Conservation (phyloP, 2,888 invertebrate species). For the Tetropium fuscum region DNA sequence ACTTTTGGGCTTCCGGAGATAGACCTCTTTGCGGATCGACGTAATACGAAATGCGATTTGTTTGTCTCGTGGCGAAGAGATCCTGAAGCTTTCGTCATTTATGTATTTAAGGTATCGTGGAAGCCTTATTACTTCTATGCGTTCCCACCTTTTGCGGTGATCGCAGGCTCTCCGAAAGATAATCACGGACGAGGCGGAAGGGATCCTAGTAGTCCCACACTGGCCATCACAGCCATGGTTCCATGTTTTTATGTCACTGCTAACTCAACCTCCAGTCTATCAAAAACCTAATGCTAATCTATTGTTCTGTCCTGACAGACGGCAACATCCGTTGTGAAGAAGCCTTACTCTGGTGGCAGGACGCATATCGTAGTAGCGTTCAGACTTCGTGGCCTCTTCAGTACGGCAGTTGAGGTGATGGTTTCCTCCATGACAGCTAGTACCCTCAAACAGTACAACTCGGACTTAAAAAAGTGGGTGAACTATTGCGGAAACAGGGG, state of each 20-base stretch:
- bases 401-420: background rate
- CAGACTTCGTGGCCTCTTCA: background rate
- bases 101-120: constrained; percentile 30
- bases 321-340: constrained; percentile 11
- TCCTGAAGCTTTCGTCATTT: constrained; percentile 27
- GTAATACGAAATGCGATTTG: no score
- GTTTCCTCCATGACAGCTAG: background rate
- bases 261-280: constrained; percentile 5
- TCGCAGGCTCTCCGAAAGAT: constrained; percentile 12
- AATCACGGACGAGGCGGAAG: constrained; percentile 23
- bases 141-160: constrained; percentile 28
- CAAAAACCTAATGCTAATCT: constrained; percentile 17
- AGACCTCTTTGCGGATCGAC: constrained; percentile 24
- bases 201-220: constrained; percentile 26
- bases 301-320: constrained; percentile 15
- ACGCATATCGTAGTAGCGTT: constrained; percentile 22
- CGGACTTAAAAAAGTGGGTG: constrained; percentile 29
- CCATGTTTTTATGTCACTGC: constrained; percentile 18
- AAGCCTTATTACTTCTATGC: constrained; percentile 26
- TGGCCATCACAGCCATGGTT: constrained; percentile 25
- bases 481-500: constrained; percentile 4
- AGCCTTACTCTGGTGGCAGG: constrained; percentile 31
- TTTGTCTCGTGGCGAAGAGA: constrained; percentile 15
- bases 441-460: constrained; percentile 30
- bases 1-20: constrained; percentile 22